Evolutionary conservation across 2,888 invertebrate genomes (phyloP).

Genomic region (Lochmaea capreae): DNA sequence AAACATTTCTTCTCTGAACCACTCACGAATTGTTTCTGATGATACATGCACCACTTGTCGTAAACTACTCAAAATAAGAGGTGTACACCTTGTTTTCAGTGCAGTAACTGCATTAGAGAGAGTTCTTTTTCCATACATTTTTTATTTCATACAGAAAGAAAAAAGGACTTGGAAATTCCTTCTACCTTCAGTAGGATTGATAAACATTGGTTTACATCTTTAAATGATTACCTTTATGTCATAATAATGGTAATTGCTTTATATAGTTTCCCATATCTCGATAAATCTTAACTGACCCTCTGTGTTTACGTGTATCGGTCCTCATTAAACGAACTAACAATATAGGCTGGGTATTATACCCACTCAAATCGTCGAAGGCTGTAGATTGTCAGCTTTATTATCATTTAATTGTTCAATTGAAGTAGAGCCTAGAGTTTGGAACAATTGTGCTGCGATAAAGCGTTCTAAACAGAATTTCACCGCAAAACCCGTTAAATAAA

Average conservation of each 20-base stretch:
- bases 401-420: conserved; percentile 40
- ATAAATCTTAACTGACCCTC: not conserved
- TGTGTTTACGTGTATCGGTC: not conserved
- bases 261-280: not conserved
- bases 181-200: no score
- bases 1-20: no score
- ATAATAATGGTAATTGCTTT: not conserved
- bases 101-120: no score
- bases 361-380: conserved; percentile 19
- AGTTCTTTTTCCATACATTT: no score
- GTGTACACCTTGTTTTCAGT: no score
- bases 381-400: conserved; percentile 34
- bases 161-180: no score
- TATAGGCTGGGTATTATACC: not conserved
- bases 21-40: no score
- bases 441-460: conserved; percentile 33
- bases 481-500: conserved; percentile 10
- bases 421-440: conserved; percentile 16
- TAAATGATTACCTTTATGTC: no score
- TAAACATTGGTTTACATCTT: no score
- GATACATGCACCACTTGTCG: no score
- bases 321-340: not conserved
- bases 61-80: no score
- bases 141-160: no score
- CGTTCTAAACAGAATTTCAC: conserved; percentile 12